Conservation (phyloP, 2,113 vertebrate species). For the Eolophus roseicapilla region DNA sequence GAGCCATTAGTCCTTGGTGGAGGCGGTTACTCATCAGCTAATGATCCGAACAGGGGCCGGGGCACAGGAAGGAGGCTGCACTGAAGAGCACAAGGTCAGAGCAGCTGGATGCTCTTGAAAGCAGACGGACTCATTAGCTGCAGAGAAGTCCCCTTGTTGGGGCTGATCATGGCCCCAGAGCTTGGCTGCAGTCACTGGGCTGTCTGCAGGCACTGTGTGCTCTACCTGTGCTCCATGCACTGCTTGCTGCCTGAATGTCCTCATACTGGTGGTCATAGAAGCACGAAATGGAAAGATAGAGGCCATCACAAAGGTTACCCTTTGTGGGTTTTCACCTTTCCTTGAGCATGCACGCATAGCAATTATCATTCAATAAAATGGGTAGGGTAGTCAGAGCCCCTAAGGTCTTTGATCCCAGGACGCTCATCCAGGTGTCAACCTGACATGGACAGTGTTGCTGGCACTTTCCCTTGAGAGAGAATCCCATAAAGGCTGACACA, state of each 20-base stretch:
- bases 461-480: background rate
- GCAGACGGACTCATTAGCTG: background rate
- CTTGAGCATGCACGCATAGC: background rate
- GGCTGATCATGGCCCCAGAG: background rate
- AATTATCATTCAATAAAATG: background rate
- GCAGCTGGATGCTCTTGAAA: slow-evolving; percentile 8
- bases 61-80: background rate
- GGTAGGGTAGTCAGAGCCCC: background rate
- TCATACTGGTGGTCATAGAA: background rate
- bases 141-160: background rate
- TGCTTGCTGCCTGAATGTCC: background rate
- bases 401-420: background rate
- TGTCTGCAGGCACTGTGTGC: background rate
- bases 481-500: background rate
- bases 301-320: background rate
- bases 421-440: background rate
- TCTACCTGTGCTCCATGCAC: background rate
- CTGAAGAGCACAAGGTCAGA: slow-evolving; percentile 14
- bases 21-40: background rate
- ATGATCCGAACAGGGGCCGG: slow-evolving; percentile 18
- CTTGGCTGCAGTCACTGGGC: background rate
- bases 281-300: background rate
- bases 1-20: background rate
- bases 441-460: background rate
- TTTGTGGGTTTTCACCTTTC: background rate